Percentiles rank a stretch among this genome's conserved stretches.
These are phyloP conservation scores for Callopanchax toddi DNA, from an alignment of 2,113 vertebrate species.

Conservation along the genomic window DNA sequence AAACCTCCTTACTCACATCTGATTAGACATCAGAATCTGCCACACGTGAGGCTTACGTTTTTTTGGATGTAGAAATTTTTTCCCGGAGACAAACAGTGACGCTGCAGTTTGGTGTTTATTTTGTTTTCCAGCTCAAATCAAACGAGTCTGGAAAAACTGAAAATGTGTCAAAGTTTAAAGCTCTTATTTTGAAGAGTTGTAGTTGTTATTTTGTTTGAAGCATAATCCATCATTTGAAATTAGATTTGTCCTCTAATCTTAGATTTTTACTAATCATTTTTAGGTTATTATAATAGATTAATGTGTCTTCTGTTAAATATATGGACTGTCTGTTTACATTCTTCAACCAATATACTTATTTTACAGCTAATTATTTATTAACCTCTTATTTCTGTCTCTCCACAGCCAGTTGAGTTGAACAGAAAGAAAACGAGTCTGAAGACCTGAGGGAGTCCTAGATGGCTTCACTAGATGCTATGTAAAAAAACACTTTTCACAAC, in stretches of 20 bases:
- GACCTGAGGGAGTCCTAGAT: conserved; percentile 13
- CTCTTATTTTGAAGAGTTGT: background rate
- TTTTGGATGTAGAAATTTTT: background rate
- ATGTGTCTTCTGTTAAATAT: no score
- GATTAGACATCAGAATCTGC: conserved; percentile 17
- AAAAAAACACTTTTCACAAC: conserved; percentile 14
- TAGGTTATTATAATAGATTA: no score
- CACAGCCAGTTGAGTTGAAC: conserved; percentile 25
- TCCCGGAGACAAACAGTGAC: background rate
- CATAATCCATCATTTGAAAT: no score
- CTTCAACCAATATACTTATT: no score
- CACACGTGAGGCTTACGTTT: conserved; percentile 10
- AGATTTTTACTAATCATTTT: no score
- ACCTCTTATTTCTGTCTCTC: conserved; percentile 29
- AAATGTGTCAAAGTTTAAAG: no score
- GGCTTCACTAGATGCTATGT: conserved; percentile 53
- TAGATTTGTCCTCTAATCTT: no score
- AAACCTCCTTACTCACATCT: conserved; percentile 15
- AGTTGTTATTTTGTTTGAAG: no score
- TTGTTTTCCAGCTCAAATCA: background rate
- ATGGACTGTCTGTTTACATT: no score
- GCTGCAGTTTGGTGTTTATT: background rate
- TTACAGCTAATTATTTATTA: background rate
- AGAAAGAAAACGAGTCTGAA: conserved; percentile 4
- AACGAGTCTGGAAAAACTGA: no score